These are phyloP conservation scores for Caenorhabditis sp. DNA, from an alignment of 2,888 invertebrate genomes.

Conservation along the genomic window DNA sequence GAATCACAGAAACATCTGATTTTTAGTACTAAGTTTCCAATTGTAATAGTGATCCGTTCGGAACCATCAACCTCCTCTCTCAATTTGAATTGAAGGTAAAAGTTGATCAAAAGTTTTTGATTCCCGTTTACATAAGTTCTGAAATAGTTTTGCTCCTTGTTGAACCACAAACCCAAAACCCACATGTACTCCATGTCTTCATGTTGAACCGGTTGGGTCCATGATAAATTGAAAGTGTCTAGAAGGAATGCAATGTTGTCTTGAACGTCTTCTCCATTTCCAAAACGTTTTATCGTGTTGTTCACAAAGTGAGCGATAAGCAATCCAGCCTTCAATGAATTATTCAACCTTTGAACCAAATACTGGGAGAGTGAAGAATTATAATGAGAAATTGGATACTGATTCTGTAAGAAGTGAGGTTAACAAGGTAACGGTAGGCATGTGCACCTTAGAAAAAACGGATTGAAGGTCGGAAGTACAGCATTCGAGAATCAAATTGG, in stretches of 20 bases:
- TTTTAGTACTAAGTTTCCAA: slow-evolving; percentile 16
- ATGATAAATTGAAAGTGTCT: neutral
- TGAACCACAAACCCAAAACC: neutral
- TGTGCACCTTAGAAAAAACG: neutral
- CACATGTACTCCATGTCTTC: slow-evolving; percentile 56
- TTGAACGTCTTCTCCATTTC: neutral
- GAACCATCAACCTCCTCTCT: slow-evolving; percentile 18
- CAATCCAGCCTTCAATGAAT: neutral
- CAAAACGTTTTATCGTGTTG: neutral
- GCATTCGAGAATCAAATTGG: neutral
- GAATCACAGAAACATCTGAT: slow-evolving; percentile 4
- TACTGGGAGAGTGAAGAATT: neutral
- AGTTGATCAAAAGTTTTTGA: slow-evolving; percentile 17
- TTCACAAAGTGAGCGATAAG: slow-evolving; percentile 9
- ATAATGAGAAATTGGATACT: neutral
- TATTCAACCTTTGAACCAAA: slow-evolving; percentile 2
- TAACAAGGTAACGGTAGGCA: no score
- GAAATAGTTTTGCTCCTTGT: neutral
- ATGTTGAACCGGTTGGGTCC: slow-evolving; percentile 32
- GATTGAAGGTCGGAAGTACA: neutral
- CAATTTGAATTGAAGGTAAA: slow-evolving; percentile 30
- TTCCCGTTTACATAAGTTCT: slow-evolving; percentile 16
- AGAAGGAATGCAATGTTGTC: neutral
- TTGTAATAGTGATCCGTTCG: slow-evolving; percentile 7
- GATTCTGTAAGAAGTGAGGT: no score